Evolutionary conservation across 1,140 invertebrate species (phyloP).

Genomic region (Drosophila sproati): DNA sequence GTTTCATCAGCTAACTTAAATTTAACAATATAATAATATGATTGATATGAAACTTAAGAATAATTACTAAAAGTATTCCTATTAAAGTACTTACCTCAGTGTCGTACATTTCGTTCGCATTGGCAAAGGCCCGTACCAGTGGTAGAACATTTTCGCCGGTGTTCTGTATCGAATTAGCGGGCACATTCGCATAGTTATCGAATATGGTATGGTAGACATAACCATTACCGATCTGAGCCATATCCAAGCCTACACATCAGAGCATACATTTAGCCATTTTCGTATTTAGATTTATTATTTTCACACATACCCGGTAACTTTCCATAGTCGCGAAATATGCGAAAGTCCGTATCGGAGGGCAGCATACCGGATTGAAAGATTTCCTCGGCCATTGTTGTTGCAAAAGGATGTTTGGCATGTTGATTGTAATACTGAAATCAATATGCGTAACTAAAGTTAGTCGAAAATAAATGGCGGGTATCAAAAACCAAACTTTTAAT

Average conservation of each 20-base stretch:
- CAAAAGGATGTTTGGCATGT: constrained; percentile 90
- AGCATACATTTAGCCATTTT: background rate
- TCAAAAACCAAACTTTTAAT: background rate
- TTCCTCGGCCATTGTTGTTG: constrained; percentile 96
- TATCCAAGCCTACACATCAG: constrained; percentile 49
- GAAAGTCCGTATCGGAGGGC: constrained; percentile 97
- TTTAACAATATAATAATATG: too few species aligned
- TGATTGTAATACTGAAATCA: constrained; percentile 55
- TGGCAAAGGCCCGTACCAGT: constrained; percentile 87
- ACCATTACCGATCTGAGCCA: constrained; percentile 93
- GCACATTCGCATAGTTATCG: constrained; percentile 91
- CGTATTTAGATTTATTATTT: background rate
- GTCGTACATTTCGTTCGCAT: constrained; percentile 87
- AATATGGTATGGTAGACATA: constrained; percentile 96
- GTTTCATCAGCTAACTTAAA: too few species aligned
- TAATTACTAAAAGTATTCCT: too few species aligned
- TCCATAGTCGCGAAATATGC: constrained; percentile 96
- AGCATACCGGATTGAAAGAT: constrained; percentile 96
- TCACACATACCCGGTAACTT: constrained; percentile 87
- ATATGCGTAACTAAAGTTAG: background rate
- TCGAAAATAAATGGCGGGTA: background rate
- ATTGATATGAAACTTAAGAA: too few species aligned
- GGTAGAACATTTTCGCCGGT: constrained; percentile 92
- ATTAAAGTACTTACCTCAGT: constrained; percentile 49
- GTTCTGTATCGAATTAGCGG: constrained; percentile 92